Evolutionary conservation across 1,140 invertebrate species (phyloP).

Genomic region (Spodoptera frugiperda): DNA sequence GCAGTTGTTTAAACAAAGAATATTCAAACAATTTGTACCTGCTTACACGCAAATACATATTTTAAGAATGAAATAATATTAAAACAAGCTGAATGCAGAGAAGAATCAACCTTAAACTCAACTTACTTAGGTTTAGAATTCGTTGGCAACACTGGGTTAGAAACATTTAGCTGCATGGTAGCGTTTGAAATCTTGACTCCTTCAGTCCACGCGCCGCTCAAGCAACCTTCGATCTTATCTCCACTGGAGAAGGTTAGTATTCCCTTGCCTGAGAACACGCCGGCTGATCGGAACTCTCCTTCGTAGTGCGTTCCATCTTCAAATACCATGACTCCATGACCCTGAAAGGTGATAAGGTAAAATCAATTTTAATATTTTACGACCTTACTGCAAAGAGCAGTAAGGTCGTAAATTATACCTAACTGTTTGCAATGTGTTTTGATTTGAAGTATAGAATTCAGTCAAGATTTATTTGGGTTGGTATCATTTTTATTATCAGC

Average conservation of each 20-base stretch:
- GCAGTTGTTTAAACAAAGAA: neutral
- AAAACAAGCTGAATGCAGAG: neutral
- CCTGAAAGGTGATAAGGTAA: conserved; percentile 81
- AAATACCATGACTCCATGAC: conserved; percentile 94
- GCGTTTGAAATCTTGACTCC: conserved; percentile 93
- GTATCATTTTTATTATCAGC: too few relatives aligned
- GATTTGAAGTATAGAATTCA: too few relatives aligned
- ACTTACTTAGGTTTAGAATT: conserved; percentile 88
- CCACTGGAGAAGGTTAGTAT: conserved; percentile 91
- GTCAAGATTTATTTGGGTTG: too few relatives aligned
- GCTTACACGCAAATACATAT: neutral
- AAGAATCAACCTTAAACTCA: conserved; percentile 11
- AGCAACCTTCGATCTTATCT: conserved; percentile 90
- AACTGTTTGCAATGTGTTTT: too few relatives aligned
- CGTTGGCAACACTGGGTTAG: conserved; percentile 83
- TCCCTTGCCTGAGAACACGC: conserved; percentile 93
- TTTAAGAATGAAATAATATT: neutral
- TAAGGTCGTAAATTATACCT: too few relatives aligned
- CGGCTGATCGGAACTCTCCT: conserved; percentile 93
- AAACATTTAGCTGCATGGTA: conserved; percentile 89
- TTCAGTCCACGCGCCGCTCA: conserved; percentile 93
- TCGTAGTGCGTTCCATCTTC: conserved; percentile 96
- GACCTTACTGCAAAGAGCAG: too few relatives aligned
- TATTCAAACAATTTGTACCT: neutral
- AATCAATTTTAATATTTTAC: too few relatives aligned